Base-by-base conservation (phyloP, 2,888 invertebrate genomes). In the Synanthedon tipuliformis region DNA sequence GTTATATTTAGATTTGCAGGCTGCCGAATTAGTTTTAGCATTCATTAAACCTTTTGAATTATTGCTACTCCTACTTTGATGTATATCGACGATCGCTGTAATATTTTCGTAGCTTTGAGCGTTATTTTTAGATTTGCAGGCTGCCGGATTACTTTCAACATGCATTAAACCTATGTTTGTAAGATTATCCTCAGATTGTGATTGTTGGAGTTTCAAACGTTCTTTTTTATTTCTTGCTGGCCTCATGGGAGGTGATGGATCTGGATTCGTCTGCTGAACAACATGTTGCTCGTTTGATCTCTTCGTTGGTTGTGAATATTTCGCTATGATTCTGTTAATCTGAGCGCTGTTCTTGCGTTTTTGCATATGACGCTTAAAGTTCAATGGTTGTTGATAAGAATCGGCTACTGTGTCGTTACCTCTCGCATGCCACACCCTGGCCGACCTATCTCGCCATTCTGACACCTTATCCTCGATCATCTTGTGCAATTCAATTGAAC, bases 271-370 rank as follows among this genome's bases (percentile, higher is more conserved):
- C 41, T 69, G 71, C 57, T 69, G 59, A 41, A 68, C 57, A n/a
- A 58, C 61, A 58, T 64, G 61, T 64, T 73, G 73, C 61, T 80
- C 80, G 75, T 75, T 78, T 69, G 81, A 61, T 70, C 81, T 77
- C 73, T 75, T 79, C 65, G 72, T 77, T 59, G 81, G 76, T 65
- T 72, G 81, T 55, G 88, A 87, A 73, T 88, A 88, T 75, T 88
- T 88, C 73, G 86, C 78, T 78, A 87, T 83, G 76, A 88, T 88
- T 82, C 81, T 86, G 69, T 87, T 87, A 73, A 88, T 82, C 82
- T 88, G 87, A 69, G 81, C 78, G 73, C 83, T 84, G 69, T 86
- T 86, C 72, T 87, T 87, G 70, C 87, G 85, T 67, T 83, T 75
- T 73, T 86, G 80, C 65, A 79, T 78, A 73, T 83, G 84, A 62